phyloP scores from a whole-genome alignment of 2,113 vertebrate genomes.

The Todiramphus chloris region DNA sequence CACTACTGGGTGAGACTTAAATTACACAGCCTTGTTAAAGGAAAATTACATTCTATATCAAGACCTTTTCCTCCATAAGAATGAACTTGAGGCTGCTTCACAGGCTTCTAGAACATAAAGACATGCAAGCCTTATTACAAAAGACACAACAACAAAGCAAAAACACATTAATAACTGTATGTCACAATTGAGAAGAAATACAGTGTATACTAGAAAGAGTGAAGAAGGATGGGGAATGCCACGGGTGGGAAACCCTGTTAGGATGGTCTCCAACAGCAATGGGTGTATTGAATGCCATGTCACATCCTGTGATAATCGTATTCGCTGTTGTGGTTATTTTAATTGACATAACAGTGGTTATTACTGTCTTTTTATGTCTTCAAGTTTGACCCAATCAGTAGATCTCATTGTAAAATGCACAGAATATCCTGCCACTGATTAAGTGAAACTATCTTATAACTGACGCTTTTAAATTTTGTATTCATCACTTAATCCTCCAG shows the following conservation, averaged over 20 bases:
- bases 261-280: background rate
- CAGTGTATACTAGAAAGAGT: background rate
- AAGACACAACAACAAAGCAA: background rate
- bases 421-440: background rate
- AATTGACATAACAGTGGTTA: too few species aligned
- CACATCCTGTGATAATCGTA: background rate
- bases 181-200: background rate
- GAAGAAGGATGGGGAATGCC: background rate
- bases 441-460: background rate
- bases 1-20: background rate
- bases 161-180: background rate
- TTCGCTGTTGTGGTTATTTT: background rate
- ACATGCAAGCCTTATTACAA: background rate
- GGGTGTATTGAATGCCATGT: background rate
- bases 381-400: background rate
- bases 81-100: background rate
- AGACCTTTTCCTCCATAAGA: background rate
- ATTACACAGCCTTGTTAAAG: background rate
- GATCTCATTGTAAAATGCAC: background rate
- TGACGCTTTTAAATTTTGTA: background rate
- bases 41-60: background rate
- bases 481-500: background rate
- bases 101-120: background rate
- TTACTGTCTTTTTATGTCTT: background rate
- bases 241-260: background rate